These are phyloP conservation scores for Scylla paramamosain DNA, from an alignment of 1,140 invertebrate genomes.

Conservation along the genomic window DNA sequence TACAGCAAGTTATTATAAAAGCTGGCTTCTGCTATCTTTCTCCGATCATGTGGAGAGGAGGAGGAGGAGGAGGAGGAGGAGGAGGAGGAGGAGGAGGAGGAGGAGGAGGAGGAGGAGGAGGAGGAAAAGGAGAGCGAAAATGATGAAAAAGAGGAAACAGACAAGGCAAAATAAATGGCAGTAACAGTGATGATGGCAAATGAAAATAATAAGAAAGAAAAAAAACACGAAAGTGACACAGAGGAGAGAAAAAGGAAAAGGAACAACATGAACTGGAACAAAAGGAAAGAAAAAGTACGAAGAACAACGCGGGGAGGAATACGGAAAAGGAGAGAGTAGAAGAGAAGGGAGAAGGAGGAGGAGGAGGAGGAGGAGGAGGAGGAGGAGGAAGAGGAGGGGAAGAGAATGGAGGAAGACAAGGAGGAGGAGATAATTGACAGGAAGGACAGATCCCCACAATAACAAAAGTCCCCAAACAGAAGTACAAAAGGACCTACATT, in stretches of 20 bases:
- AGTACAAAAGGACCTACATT: background rate
- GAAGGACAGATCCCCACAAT: background rate
- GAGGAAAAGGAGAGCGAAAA: background rate
- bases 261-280: background rate
- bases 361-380: background rate
- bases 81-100: background rate
- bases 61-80: no score
- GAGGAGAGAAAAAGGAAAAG: no score
- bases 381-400: background rate
- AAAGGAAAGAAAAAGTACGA: background rate
- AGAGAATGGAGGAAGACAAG: background rate
- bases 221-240: background rate
- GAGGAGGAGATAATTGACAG: background rate
- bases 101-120: background rate
- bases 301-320: no score
- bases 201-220: background rate
- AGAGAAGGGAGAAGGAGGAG: background rate
- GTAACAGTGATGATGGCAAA: no score
- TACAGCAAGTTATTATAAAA: slow-evolving; percentile 46
- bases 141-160: background rate
- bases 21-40: slow-evolving; percentile 24
- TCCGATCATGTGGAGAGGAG: background rate
- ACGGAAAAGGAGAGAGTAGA: background rate
- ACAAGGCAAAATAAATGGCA: background rate
- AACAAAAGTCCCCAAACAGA: background rate